Conservation (phyloP, 2,797 vertebrate species). For the Tamandua tetradactyla region DNA sequence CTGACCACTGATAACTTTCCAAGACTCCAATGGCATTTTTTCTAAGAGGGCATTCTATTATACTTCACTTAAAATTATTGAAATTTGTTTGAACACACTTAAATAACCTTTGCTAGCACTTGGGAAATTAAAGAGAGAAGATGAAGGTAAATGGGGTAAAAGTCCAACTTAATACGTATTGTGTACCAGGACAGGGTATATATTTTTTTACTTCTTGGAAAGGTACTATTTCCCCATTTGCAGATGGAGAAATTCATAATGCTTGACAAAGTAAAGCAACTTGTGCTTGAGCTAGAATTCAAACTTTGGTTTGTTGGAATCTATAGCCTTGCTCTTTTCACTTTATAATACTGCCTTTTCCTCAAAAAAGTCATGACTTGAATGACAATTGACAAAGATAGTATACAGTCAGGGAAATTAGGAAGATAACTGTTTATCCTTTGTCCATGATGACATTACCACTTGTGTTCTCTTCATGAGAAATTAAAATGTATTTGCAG, state of each 20-base stretch:
- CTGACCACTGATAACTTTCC: neutral
- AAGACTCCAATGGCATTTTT: neutral
- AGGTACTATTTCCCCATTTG: neutral
- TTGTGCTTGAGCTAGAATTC: neutral
- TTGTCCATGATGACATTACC: neutral
- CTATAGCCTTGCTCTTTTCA: neutral
- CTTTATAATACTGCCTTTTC: neutral
- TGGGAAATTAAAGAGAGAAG: neutral
- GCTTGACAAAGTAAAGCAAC: neutral
- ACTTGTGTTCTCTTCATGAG: neutral
- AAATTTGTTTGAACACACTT: neutral
- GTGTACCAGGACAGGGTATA: neutral
- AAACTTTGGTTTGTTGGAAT: neutral
- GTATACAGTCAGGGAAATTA: neutral
- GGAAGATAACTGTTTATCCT: neutral
- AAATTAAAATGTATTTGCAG: neutral
- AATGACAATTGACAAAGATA: neutral
- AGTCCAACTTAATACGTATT: neutral
- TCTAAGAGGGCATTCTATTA: neutral
- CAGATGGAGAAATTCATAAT: neutral
- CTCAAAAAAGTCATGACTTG: neutral
- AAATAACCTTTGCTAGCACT: neutral
- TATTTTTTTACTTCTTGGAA: neutral
- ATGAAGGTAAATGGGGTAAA: neutral
- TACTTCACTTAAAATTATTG: neutral